Evolutionary conservation across 2,888 invertebrate genomes (phyloP).

Genomic region (Luperina nickerlii): DNA sequence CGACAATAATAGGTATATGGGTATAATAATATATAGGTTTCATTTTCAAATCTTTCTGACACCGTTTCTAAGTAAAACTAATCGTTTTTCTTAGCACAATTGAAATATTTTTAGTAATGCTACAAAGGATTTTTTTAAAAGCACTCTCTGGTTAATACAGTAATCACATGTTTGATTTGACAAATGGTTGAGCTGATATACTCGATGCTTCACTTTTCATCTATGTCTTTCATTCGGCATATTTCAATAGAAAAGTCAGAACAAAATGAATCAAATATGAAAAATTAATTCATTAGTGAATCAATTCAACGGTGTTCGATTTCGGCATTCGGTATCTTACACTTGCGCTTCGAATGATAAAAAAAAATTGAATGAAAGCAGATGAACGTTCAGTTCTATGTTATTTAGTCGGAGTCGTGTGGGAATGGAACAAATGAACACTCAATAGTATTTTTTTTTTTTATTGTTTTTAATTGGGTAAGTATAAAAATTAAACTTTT

Average conservation of each 20-base stretch:
- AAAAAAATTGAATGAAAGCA: not conserved
- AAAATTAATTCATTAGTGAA: not conserved
- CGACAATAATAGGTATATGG: conserved; percentile 24
- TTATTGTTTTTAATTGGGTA: too few species aligned
- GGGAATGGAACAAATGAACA: not conserved
- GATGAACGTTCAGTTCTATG: not conserved
- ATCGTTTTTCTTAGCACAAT: not conserved
- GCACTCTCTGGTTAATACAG: not conserved
- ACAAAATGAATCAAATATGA: not conserved
- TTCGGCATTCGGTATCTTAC: not conserved
- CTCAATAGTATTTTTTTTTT: too few species aligned
- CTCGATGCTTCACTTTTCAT: not conserved
- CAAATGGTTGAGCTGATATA: not conserved
- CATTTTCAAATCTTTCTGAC: conserved; percentile 14
- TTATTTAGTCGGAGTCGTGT: not conserved
- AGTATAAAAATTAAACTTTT: too few species aligned
- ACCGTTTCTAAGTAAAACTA: not conserved
- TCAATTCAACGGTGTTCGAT: not conserved
- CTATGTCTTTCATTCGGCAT: not conserved
- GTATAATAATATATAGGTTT: not conserved
- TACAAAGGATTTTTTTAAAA: not conserved
- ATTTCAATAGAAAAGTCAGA: not conserved
- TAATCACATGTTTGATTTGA: not conserved
- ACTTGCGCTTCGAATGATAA: not conserved
- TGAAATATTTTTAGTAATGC: not conserved